Evolutionary conservation across 2,797 vertebrate genomes (phyloP).

Genomic region (Dicrostonyx torquatus): DNA sequence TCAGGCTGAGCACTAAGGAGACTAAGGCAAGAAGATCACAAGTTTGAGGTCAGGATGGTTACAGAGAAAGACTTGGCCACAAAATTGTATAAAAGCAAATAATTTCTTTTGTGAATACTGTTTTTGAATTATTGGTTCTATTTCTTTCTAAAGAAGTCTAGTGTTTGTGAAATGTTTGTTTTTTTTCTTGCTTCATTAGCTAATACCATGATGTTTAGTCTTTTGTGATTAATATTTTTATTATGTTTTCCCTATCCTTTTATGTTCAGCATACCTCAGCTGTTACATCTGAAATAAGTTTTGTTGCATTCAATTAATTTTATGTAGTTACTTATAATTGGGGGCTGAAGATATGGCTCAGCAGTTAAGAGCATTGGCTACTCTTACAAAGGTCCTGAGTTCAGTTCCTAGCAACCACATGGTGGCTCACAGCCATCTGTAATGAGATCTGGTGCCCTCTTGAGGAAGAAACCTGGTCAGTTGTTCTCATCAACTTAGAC

Average conservation of each 20-base stretch:
- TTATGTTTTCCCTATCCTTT: background rate
- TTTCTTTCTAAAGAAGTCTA: background rate
- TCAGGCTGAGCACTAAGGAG: background rate
- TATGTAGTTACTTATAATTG: background rate
- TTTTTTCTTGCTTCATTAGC: background rate
- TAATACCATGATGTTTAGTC: background rate
- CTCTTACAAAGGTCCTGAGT: no score
- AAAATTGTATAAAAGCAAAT: background rate
- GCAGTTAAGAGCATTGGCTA: no score
- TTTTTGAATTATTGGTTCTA: background rate
- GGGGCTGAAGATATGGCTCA: no score
- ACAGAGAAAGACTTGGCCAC: background rate
- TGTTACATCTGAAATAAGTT: background rate
- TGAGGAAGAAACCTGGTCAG: no score
- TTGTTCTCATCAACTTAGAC: no score
- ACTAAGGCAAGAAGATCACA: background rate
- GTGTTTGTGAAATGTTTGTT: background rate
- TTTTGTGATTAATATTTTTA: background rate
- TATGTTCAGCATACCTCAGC: conserved; percentile 2
- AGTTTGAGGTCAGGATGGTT: background rate
- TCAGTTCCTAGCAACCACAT: no score
- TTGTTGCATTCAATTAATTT: background rate
- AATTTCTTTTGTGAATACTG: background rate
- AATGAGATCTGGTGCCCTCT: no score
- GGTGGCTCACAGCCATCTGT: no score